These are phyloP conservation scores for Diuraphis noxia DNA, from an alignment of 1,140 invertebrate genomes.

Conservation along the genomic window DNA sequence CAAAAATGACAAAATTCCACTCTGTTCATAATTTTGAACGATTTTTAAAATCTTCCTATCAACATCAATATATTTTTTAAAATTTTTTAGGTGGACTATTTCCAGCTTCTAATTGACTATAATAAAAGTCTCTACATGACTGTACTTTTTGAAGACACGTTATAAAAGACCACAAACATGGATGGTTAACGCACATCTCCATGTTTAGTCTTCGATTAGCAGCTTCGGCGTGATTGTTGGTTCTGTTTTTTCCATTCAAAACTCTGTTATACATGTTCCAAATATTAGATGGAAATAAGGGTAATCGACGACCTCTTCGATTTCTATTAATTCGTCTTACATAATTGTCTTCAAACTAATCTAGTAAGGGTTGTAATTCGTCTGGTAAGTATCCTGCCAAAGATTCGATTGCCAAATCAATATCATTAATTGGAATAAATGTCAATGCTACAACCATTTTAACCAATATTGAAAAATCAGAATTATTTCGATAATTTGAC, in stretches of 20 bases:
- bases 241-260: conserved; percentile 32
- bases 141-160: no score
- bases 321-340: neutral
- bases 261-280: neutral
- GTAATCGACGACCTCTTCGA: neutral
- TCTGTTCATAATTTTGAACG: no score
- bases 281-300: neutral
- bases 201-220: neutral
- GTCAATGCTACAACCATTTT: neutral
- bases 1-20: no score
- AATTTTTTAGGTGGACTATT: no score
- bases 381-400: neutral
- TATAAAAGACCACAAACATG: no score
- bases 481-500: neutral
- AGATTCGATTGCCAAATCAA: neutral
- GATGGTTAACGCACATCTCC: neutral
- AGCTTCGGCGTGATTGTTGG: neutral
- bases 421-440: neutral
- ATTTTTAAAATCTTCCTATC: no score
- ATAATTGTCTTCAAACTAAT: neutral
- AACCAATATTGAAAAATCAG: neutral
- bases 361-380: neutral
- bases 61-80: no score
- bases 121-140: no score
- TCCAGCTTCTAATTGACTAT: no score